These are phyloP conservation scores for Melikaiella ostensackeni DNA, from an alignment of 2,888 invertebrate genomes.

Conservation along the genomic window DNA sequence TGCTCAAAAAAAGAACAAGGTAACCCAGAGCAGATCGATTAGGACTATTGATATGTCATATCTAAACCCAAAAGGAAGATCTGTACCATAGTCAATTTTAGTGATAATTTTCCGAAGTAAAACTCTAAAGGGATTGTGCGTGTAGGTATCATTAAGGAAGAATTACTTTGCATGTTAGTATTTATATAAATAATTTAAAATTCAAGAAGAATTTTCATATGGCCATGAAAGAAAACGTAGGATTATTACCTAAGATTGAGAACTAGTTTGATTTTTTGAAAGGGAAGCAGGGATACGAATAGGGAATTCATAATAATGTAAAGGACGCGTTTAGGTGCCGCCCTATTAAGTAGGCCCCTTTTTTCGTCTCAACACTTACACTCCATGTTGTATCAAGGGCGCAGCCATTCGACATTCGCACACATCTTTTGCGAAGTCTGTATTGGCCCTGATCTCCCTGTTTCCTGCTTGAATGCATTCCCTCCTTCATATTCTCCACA, in stretches of 20 bases:
- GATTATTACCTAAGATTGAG: neutral
- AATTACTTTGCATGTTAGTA: too few species aligned
- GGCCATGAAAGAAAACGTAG: too few species aligned
- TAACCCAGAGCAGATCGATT: too few species aligned
- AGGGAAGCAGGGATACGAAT: neutral
- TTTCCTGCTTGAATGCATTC: conserved; percentile 29
- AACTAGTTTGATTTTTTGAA: neutral
- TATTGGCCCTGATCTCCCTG: conserved; percentile 27
- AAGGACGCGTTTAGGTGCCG: conserved; percentile 52
- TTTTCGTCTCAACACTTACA: conserved; percentile 56
- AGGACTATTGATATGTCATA: too few species aligned
- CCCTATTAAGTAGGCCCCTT: conserved; percentile 71
- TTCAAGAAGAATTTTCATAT: too few species aligned
- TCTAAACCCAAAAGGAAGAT: too few species aligned
- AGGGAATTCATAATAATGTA: conserved; percentile 25
- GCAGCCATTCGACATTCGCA: conserved; percentile 62
- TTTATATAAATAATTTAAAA: too few species aligned
- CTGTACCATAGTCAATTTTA: too few species aligned
- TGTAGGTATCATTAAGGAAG: too few species aligned
- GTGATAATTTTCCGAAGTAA: too few species aligned
- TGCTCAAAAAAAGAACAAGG: too few species aligned
- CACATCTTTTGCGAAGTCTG: conserved; percentile 54
- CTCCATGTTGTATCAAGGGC: conserved; percentile 64
- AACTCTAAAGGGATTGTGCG: too few species aligned
- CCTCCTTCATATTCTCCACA: neutral